Evolutionary conservation across 2,888 invertebrate genomes (phyloP).

Genomic region (Cynaeus angustus): DNA sequence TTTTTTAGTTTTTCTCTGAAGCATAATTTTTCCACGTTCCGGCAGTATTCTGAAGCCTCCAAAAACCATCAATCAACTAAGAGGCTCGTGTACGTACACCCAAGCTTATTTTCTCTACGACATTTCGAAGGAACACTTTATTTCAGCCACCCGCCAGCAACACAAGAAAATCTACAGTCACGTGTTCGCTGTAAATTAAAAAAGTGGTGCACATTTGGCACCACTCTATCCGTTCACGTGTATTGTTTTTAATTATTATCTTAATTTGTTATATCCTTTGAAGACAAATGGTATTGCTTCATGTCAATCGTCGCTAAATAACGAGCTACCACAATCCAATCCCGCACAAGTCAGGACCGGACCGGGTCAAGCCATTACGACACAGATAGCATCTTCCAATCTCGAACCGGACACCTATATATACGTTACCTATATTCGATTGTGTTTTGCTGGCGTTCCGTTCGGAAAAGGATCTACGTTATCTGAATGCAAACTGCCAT

Average conservation of each 20-base stretch:
- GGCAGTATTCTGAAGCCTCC: neutral
- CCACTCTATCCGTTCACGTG: neutral
- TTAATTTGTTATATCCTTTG: neutral
- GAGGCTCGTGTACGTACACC: neutral
- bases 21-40: neutral
- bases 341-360: constrained; percentile 53
- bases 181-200: neutral
- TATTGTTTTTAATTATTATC: neutral
- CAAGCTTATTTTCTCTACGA: constrained; percentile 3
- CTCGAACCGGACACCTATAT: constrained; percentile 57
- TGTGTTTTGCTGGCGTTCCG: constrained; percentile 53
- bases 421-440: constrained; percentile 53
- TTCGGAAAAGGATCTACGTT: constrained; percentile 49
- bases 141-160: neutral
- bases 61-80: constrained; percentile 3
- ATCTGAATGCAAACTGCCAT: constrained; percentile 55
- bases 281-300: too few species aligned
- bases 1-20: too few species aligned
- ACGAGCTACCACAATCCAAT: constrained; percentile 31
- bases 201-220: neutral
- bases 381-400: constrained; percentile 59
- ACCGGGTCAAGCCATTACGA: constrained; percentile 38
- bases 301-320: neutral
- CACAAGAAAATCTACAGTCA: neutral
- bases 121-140: constrained; percentile 12